Percentiles rank a stretch among this genome's conserved stretches.
phyloP scores from a whole-genome alignment of 2,888 invertebrate species.

The Conomelus anceps region DNA sequence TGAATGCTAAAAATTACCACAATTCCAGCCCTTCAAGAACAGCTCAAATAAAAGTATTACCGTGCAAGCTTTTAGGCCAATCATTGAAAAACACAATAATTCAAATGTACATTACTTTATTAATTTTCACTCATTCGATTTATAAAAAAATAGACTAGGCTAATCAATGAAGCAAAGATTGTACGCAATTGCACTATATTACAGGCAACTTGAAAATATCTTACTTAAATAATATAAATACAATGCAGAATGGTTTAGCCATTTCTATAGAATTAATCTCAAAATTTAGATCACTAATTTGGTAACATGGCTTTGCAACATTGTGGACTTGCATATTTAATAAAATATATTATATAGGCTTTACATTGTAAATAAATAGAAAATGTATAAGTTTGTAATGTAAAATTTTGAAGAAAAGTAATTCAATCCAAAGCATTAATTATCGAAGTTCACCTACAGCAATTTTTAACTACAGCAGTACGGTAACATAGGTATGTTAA shows the following conservation, averaged over 20 bases:
- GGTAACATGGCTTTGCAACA: not conserved
- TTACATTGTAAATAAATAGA: too few species aligned
- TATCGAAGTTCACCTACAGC: too few species aligned
- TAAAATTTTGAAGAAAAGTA: too few species aligned
- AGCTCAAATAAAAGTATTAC: too few species aligned
- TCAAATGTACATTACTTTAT: not conserved
- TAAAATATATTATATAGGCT: too few species aligned
- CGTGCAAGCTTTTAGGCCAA: not conserved
- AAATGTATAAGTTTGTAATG: too few species aligned
- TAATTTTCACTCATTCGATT: not conserved
- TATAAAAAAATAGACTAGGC: not conserved
- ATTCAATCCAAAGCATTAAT: too few species aligned
- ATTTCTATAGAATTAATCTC: not conserved
- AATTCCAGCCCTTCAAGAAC: too few species aligned
- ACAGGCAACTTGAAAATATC: not conserved
- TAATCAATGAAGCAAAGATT: not conserved
- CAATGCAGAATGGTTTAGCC: not conserved
- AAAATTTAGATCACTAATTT: not conserved
- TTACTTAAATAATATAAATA: not conserved
- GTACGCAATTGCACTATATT: not conserved
- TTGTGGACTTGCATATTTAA: not conserved
- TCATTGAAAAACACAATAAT: not conserved
- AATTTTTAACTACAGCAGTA: too few species aligned
- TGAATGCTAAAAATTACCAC: too few species aligned
- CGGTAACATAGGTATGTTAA: too few species aligned